These are phyloP conservation scores for Craseonycteris thonglongyai DNA, from an alignment of 2,113 vertebrate genomes.

Conservation along the genomic window DNA sequence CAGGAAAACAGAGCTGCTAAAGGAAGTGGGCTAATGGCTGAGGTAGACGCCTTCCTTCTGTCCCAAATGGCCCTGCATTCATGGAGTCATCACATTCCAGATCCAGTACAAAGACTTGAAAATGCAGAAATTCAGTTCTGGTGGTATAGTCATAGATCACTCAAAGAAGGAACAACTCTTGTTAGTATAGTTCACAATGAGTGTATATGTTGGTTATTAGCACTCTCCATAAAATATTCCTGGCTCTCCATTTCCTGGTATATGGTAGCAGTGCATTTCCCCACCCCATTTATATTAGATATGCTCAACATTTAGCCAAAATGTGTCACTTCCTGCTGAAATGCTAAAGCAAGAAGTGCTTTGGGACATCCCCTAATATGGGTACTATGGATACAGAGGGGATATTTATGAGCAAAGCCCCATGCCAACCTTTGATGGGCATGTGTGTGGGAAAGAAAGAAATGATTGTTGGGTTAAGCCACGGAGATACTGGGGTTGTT, in stretches of 20 bases:
- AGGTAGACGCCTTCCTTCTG: not conserved
- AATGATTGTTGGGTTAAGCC: not conserved
- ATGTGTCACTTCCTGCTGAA: not conserved
- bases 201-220: not conserved
- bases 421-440: not conserved
- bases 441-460: not conserved
- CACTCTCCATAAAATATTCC: not conserved
- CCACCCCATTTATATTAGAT: not conserved
- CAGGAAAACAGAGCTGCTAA: not conserved
- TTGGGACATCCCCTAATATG: not conserved
- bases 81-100: not conserved
- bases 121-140: not conserved
- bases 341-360: not conserved
- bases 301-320: not conserved
- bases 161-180: not conserved
- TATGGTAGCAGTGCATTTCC: not conserved
- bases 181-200: not conserved
- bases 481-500: not conserved
- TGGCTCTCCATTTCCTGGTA: not conserved
- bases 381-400: not conserved
- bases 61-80: not conserved
- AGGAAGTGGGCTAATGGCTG: not conserved
- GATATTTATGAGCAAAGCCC: not conserved
- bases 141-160: not conserved
- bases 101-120: not conserved